phyloP scores from a whole-genome alignment of 2,113 vertebrate species.

The Colaptes auratus region DNA sequence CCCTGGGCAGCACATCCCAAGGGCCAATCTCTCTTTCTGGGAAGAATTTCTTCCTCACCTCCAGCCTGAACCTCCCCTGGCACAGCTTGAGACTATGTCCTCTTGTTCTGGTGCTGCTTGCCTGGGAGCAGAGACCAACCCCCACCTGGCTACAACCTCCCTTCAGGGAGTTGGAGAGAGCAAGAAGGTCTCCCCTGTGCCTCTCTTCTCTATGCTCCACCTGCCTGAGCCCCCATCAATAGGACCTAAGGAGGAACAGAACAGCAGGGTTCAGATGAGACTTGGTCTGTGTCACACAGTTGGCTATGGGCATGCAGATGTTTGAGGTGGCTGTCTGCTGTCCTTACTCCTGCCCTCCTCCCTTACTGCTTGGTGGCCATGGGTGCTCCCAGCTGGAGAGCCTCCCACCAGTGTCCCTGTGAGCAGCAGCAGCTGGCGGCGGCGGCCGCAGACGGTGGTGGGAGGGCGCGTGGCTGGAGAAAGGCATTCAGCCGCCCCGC shows the following conservation, averaged over 20 bases:
- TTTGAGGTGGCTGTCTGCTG: background rate
- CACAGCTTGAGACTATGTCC: no score
- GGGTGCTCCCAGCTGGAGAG: background rate
- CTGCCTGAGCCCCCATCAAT: rapidly evolving
- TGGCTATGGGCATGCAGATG: rapidly evolving
- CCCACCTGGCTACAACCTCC: no score
- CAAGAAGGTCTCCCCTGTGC: no score
- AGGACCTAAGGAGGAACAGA: background rate
- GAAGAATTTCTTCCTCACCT: no score
- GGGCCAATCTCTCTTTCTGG: no score
- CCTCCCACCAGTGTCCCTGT: background rate
- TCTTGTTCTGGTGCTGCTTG: no score
- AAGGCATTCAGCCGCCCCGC: background rate
- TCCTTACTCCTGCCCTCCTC: background rate
- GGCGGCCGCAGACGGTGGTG: background rate
- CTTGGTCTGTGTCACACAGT: background rate
- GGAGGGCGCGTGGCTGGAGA: background rate
- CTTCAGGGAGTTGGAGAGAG: no score
- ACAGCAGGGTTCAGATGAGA: background rate
- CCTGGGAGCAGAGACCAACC: no score
- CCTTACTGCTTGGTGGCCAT: background rate
- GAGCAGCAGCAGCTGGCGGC: background rate
- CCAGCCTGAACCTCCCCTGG: no score
- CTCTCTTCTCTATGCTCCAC: background rate
- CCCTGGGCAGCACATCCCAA: no score